Evolutionary conservation across 1,140 invertebrate genomes (phyloP).

Genomic region (Nautilus pompilius): DNA sequence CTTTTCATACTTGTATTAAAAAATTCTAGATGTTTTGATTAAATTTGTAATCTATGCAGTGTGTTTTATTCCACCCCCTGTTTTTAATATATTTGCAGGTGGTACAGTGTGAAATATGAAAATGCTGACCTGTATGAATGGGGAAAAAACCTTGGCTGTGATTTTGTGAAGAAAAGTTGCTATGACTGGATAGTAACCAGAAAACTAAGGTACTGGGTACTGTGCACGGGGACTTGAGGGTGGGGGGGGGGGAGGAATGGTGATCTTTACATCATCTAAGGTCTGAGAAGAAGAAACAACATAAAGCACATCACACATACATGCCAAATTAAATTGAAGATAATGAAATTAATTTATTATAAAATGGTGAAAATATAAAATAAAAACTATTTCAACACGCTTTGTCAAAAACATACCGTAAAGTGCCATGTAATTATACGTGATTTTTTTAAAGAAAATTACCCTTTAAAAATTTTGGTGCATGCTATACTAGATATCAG

Average conservation of each 20-base stretch:
- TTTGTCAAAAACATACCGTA: too few species aligned
- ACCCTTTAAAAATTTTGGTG: too few species aligned
- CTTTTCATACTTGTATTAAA: too few species aligned
- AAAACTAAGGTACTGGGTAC: slow-evolving; percentile 59
- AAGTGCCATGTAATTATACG: too few species aligned
- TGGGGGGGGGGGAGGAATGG: neutral
- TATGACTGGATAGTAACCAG: slow-evolving; percentile 90
- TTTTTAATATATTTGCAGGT: slow-evolving; percentile 31
- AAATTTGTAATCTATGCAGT: neutral
- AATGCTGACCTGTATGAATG: slow-evolving; percentile 85
- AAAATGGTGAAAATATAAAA: too few species aligned
- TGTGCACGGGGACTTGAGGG: neutral
- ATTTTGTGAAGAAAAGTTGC: slow-evolving; percentile 91
- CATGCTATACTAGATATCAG: too few species aligned
- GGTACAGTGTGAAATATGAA: slow-evolving; percentile 71
- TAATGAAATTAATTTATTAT: too few species aligned
- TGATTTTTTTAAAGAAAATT: too few species aligned
- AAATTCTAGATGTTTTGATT: too few species aligned
- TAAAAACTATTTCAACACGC: too few species aligned
- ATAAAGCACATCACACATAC: neutral
- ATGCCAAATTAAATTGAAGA: too few species aligned
- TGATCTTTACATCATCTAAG: neutral
- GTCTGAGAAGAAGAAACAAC: neutral
- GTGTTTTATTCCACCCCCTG: neutral
- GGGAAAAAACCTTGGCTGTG: slow-evolving; percentile 87